A percentile compares a stretch with the other conserved stretches of the same genome.
Conservation (phyloP, 2,113 vertebrate genomes). For the Syrmaticus mikado region DNA sequence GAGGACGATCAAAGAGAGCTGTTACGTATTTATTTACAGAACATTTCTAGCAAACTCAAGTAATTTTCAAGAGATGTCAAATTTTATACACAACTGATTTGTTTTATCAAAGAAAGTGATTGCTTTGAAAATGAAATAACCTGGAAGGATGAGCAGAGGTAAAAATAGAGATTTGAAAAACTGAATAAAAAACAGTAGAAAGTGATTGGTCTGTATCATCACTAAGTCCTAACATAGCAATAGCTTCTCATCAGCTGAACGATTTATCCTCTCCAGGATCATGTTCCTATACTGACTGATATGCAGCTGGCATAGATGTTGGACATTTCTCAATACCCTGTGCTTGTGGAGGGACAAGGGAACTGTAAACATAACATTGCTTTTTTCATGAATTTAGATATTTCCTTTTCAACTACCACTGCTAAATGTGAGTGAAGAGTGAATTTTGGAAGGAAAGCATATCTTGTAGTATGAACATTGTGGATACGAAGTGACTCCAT, state of each 20-base stretch:
- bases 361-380: not conserved
- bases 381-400: not conserved
- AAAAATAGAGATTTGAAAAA: not conserved
- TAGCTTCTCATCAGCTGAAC: not conserved
- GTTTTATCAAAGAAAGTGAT: not conserved
- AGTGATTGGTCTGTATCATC: not conserved
- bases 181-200: not conserved
- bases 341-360: not conserved
- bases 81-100: not conserved
- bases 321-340: not conserved
- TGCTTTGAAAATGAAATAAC: conserved; percentile 8
- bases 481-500: not conserved
- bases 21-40: conserved; percentile 17
- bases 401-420: not conserved
- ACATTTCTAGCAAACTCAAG: not conserved
- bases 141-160: not conserved
- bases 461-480: not conserved
- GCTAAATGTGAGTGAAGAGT: not conserved
- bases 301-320: not conserved
- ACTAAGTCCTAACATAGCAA: not conserved
- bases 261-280: not conserved
- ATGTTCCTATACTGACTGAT: not conserved
- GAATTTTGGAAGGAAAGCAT: not conserved
- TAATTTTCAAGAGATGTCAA: not conserved
- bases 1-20: not conserved